Base-by-base conservation (phyloP, 2,797 vertebrate species). In the Protosalanx chinensis region DNA sequence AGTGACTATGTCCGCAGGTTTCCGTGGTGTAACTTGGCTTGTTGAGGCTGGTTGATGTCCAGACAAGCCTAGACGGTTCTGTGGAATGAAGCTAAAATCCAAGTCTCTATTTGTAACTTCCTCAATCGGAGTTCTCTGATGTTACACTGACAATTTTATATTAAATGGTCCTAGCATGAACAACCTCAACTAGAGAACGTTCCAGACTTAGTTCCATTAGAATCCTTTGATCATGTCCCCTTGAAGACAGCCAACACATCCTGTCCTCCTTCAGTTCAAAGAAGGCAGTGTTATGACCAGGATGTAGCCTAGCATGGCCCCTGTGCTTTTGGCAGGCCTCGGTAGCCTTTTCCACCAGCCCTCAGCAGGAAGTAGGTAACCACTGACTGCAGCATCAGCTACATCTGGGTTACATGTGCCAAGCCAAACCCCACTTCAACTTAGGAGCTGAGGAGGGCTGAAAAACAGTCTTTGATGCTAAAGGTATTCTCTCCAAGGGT, bases 351-450 rank as follows among this genome's bases (percentile, higher is more conserved):
- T 77, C 82, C 74, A 30, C 78, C 73, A 71, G 76, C 76, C 83
- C 73, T 46, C 6, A 6, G 67, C 81, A 82, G 79, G 79, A 80
- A 82, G 74, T 61, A 13, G 23, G n/a, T 46, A 68, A 76, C 72
- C 57, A 62, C 61, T 41, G 75, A 81, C 67, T 77, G 65, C 8
- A 61, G 62, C 37, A 66, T n/a, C 15, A 20, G 64, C 32, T 61
- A 83, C 87, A 89, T 85, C 85, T 89, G 87, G 84, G 64, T 46
- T 64, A 33, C 87, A 88, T 82, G 81, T 89, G 84, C 23, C 73
- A 61, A 4, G 8, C 60, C 12, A 67, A 73, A 70, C 61, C 64
- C 53, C 58, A n/a, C 60, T 53, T 29, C 16, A 64, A 64, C 51
- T 41, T n/a, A 12, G 59, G 65, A 51, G 37, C 51, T 56, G 10